Base-by-base conservation (phyloP, 1,140 invertebrate genomes). In the Sesamia nonagrioides region DNA sequence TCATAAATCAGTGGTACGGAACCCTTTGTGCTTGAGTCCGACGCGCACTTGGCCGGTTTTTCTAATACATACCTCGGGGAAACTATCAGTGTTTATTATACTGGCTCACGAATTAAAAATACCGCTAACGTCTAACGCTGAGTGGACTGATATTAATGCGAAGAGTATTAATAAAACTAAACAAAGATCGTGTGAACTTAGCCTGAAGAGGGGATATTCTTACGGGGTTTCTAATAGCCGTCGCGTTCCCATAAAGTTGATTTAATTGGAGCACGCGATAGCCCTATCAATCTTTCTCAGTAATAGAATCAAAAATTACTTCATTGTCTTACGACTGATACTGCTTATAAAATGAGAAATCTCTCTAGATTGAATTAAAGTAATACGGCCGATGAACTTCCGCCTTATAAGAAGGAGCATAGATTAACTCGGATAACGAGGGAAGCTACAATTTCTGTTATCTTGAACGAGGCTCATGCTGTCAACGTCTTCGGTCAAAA, bases 231-330 rank as follows among this genome's bases (percentile, higher is more conserved):
- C 73, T 82, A 84, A 84, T 81, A 80, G 72, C 77, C 6, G 60
- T 77, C 72, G 35, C 63, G 79, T 77, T 81, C 75, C 76, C 80
- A 86, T 82, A 82, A 80, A 82, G 77, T 52, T 50, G 75, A 83
- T 81, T 81, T 86, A 89, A 88, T 86, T 84, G 84, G 81, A 82
- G 72, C 88, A 90, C 85, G 88, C 85, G 80, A 88, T 84, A 68
- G 79, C 58, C 69, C 80, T 85, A 89, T 89, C 76, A 88, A 84
- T 90, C 83, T 83, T 78, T 69, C 33, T 74, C 21, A 13, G 50
- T 79, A 81, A 81, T 78, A 68, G 50, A 82, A 82, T 76, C 54
- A 63, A 75, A 80, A 69, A 79, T 81, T 77, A 60, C 74, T 80
- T 81, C 76, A 80, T 78, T 80, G 74, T 84, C 15, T 71, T 66